These are phyloP conservation scores for Drosophila hawaiiensis DNA, from an alignment of 2,888 invertebrate genomes.

Conservation along the genomic window DNA sequence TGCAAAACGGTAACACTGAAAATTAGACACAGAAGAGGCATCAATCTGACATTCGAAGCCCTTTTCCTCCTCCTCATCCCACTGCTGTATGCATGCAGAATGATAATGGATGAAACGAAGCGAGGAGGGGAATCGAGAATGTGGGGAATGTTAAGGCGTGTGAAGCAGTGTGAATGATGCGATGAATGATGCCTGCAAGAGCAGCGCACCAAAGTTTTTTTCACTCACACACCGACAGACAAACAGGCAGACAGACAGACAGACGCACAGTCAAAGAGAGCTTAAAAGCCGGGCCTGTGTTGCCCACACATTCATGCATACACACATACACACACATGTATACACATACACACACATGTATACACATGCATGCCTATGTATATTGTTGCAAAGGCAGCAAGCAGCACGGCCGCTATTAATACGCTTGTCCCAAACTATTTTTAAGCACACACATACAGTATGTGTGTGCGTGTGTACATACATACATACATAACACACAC, in stretches of 20 bases:
- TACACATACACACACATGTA: conserved; percentile 5
- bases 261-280: conserved; percentile 1
- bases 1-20: conserved; percentile 2
- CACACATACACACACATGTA: background rate
- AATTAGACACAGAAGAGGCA: background rate
- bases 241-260: background rate
- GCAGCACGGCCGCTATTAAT: conserved; percentile 61
- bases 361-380: conserved; percentile 21
- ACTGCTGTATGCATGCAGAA: conserved; percentile 19
- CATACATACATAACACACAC: conserved; percentile 6
- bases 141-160: conserved; percentile 40
- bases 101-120: conserved; percentile 66
- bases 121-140: conserved; percentile 30
- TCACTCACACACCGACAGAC: background rate
- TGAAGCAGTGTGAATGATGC: background rate
- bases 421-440: conserved; percentile 73
- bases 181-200: conserved; percentile 22
- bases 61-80: background rate
- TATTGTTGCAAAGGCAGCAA: conserved; percentile 15
- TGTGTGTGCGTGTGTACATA: conserved; percentile 1
- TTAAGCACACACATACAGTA: conserved; percentile 44
- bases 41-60: background rate
- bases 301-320: conserved; percentile 22
- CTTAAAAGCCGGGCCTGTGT: conserved; percentile 72
- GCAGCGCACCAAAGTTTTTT: conserved; percentile 21